These are phyloP conservation scores for Rhadinocentrus ornatus DNA, from an alignment of 2,797 vertebrate species.

Conservation along the genomic window DNA sequence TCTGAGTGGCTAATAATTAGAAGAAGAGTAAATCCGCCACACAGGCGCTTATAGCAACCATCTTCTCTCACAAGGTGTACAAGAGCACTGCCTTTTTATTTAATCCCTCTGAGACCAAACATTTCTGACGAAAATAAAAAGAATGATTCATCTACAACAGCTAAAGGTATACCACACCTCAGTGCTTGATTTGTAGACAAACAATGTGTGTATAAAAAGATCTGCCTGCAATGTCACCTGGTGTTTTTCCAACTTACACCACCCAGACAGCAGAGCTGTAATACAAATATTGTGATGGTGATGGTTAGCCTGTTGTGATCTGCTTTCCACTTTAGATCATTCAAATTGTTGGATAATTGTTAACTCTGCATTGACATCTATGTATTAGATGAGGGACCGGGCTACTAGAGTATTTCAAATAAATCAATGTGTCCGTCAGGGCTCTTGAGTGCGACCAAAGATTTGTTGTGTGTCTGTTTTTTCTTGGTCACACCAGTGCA, in stretches of 20 bases:
- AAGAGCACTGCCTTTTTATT: slow-evolving; percentile 33
- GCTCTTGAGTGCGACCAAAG: no score
- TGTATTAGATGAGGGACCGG: no score
- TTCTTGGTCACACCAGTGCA: no score
- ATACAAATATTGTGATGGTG: background rate
- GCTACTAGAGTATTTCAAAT: background rate
- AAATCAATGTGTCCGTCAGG: background rate
- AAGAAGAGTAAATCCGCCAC: slow-evolving; percentile 41
- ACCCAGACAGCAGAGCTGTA: slow-evolving; percentile 7
- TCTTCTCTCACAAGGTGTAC: slow-evolving; percentile 17
- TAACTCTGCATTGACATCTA: background rate
- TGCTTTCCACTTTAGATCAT: background rate
- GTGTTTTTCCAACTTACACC: slow-evolving; percentile 21
- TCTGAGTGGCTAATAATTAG: slow-evolving; percentile 61
- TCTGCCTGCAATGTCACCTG: slow-evolving; percentile 33
- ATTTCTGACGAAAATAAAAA: slow-evolving; percentile 28
- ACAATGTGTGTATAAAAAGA: slow-evolving; percentile 43
- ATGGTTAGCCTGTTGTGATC: background rate
- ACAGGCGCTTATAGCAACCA: slow-evolving; percentile 15
- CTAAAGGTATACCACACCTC: slow-evolving; percentile 30
- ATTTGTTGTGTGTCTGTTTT: no score
- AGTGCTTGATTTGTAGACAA: slow-evolving; percentile 39
- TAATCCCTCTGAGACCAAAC: slow-evolving; percentile 38
- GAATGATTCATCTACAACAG: slow-evolving; percentile 44
- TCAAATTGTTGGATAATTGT: background rate